A percentile compares a stretch with the other conserved stretches of the same genome.
These are phyloP conservation scores for Phalacrocorax pelagicus DNA, from an alignment of 2,113 vertebrate species.

Conservation along the genomic window DNA sequence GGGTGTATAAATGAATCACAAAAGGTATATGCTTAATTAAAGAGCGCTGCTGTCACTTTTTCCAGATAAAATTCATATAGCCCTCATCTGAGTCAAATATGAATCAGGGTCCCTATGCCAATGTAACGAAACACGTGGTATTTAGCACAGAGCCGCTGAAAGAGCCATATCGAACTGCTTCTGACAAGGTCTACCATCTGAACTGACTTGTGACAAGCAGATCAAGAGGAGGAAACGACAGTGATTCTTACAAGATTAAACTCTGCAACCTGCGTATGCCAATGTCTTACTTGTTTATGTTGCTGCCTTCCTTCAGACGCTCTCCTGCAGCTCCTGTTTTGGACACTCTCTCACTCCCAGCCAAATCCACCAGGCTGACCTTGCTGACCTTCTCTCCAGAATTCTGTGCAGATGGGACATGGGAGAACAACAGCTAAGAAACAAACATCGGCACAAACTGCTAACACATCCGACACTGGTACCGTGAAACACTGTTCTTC, in stretches of 20 bases:
- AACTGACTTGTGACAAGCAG: neutral
- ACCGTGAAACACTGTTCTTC: neutral
- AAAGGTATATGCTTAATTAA: conserved; percentile 46
- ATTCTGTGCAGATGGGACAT: conserved; percentile 75
- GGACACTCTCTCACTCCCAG: conserved; percentile 93
- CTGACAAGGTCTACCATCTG: neutral
- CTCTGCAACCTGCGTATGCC: accelerated
- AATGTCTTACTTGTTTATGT: conserved; percentile 93
- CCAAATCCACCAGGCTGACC: conserved; percentile 95
- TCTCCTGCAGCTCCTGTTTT: conserved; percentile 97
- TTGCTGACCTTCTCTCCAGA: conserved; percentile 98
- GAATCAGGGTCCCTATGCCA: neutral
- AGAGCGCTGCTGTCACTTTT: conserved; percentile 33
- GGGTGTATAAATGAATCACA: conserved; percentile 42
- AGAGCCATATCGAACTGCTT: neutral
- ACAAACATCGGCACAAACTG: neutral
- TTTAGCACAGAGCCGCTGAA: neutral
- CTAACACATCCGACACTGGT: accelerated
- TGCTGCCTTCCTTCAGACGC: conserved; percentile 97
- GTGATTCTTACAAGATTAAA: neutral
- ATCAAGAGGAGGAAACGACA: neutral
- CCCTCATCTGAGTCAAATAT: conserved; percentile 2
- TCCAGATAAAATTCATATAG: conserved; percentile 27
- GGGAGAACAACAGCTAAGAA: conserved; percentile 3
- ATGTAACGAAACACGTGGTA: neutral